Evolutionary conservation across 2,888 invertebrate species (phyloP), one percentile per base, ranked within the genome.

Genomic region (Drosophila subquinaria): DNA sequence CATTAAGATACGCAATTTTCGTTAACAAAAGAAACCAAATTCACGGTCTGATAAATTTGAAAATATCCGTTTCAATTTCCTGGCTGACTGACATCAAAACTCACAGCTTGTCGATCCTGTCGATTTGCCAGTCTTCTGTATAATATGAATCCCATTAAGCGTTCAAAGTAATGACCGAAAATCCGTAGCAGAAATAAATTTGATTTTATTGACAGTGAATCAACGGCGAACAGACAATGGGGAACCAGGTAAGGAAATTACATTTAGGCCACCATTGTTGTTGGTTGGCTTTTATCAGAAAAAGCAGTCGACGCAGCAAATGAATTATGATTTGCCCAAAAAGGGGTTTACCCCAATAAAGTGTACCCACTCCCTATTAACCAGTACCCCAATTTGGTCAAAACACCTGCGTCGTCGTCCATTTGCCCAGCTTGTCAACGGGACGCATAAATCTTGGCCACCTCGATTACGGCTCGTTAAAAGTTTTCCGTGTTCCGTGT

Each of bases 201-300:
- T 85, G 88, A 82, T 85, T 89, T 88, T 79, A 89, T 85, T 85
- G 88, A 81, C 82, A 79, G 74, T 69, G 79, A 81, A 79, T 75
- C 82, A 79, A 68, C 48, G 56, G 45, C 51, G n/a, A 23, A 73
- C 88, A 86, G 61, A 83, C 88, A 83, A 83, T 77, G 67, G 53
- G n/a, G 53, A 13, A 23, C 27, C 45, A 48, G 67, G 30, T 43
- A 52, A 71, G 87, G 88, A 85, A 84, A 84, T 89, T 89, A 84
- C 76, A 65, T 83, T 84, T 65, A 69, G 76, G 53, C 66, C 62
- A 8, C 40, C 63, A 69, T 72, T 69, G 78, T 73, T 69, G 47
- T 50, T 57, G 47, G 27, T 50, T 57, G 47, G 27, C 27, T 35
- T 43, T 43, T 36, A 30, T 27, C 55, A 66, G 56, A 30, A 66